Evolutionary conservation across 1,140 invertebrate species (phyloP), one percentile per base, ranked within the genome.

Genomic region (Patella vulgata): DNA sequence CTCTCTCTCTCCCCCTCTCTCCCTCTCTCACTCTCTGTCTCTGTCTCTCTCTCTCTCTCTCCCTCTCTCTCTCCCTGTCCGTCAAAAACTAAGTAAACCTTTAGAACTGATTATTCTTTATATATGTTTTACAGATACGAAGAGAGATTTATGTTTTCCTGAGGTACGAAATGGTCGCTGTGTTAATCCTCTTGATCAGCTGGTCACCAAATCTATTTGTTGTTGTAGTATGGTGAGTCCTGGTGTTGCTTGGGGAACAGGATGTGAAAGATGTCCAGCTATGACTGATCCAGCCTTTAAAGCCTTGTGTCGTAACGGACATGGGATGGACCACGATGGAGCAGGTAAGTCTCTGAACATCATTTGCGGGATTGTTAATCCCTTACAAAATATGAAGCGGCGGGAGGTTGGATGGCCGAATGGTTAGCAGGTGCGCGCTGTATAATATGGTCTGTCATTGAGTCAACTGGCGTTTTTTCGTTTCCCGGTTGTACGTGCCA

Each of bases 201-300:
- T 91, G 1, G 90, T 94, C 5, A 93, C 93, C 0, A 91, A 92
- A 77, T 94, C 93, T 3, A 90, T 90, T 72, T 96, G 93, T 58
- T 96, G 94, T 75, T 94, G 92, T 78, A 89, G 91, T 0, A 89
- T 90, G 2, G 88, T 89, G 25, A 74, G 88, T 43, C 90, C 89
- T 8, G 87, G 90, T 57, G 88, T 89, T 27, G 93, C 90, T 12
- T 96, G 93, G 93, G 94, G 94, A 17, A 90, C 89, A 2, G 89
- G 87, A 2, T 95, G 93, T 82, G 89, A 91, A 71, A 83, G 89
- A 0, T 95, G 94, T 81, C 93, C 93, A 1, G 79, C 87, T 55
- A 88, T 88, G 1, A 89, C 89, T 0, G 88, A 89, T 28, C 83
- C 86, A 1, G 91, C 93, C 53, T 95, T 91, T 79, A 88, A 90